Conservation (phyloP, 2,888 invertebrate genomes). For the Orchestes rusci region DNA sequence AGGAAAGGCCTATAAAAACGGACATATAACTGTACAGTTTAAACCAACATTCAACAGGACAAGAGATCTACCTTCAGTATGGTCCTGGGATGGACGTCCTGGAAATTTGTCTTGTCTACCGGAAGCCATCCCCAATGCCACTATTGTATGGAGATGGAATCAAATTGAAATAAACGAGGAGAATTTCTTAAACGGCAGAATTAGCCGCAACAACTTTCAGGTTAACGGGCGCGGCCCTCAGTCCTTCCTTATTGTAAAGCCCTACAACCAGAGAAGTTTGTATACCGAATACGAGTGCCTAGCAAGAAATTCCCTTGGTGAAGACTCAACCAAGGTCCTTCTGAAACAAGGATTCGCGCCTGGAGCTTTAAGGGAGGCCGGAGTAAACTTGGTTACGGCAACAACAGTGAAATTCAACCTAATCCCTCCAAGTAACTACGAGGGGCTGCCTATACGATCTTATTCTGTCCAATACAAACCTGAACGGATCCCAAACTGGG, state of each 20-base stretch:
- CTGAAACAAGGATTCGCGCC: conserved; percentile 27
- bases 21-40: conserved; percentile 77
- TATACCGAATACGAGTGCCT: conserved; percentile 61
- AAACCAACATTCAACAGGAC: conserved; percentile 70
- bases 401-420: conserved; percentile 79
- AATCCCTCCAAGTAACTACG: conserved; percentile 63
- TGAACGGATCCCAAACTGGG: conserved; percentile 61
- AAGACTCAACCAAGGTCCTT: conserved; percentile 49
- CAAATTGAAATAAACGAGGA: conserved; percentile 30
- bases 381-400: conserved; percentile 66
- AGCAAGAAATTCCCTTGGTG: conserved; percentile 72
- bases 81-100: conserved; percentile 75
- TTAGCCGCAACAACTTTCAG: conserved; percentile 25
- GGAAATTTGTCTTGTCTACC: conserved; percentile 83
- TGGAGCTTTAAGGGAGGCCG: conserved; percentile 42
- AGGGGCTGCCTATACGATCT: conserved; percentile 68
- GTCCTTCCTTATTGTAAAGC: conserved; percentile 64
- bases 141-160: conserved; percentile 72
- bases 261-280: conserved; percentile 48
- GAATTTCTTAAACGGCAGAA: conserved; percentile 17
- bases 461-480: conserved; percentile 72
- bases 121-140: conserved; percentile 84
- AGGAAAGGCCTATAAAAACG: conserved; percentile 64
- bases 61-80: conserved; percentile 63
- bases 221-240: conserved; percentile 53